Percentiles rank a stretch among this genome's conserved stretches.
phyloP scores from a whole-genome alignment of 2,797 vertebrate genomes.

The Ptychadena robeensis region DNA sequence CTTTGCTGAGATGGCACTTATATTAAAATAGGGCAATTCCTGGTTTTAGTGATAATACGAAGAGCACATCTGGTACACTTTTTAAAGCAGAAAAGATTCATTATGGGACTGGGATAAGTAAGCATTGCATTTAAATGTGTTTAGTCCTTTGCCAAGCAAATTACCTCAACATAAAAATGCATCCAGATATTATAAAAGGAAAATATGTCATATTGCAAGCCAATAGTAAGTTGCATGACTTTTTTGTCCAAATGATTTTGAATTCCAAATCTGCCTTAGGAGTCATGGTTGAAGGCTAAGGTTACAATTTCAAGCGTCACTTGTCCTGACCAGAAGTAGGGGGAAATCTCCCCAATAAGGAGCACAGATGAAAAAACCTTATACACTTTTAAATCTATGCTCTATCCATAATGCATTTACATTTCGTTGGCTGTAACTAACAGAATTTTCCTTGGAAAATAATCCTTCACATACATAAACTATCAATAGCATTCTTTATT shows the following conservation, averaged over 20 bases:
- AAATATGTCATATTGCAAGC: not conserved
- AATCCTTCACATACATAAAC: too few species aligned
- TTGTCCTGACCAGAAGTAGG: not conserved
- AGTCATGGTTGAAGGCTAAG: not conserved
- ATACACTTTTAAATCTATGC: too few species aligned
- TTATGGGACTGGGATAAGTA: not conserved
- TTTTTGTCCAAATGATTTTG: not conserved
- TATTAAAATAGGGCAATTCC: constrained; percentile 34
- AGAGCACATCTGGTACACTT: constrained; percentile 56
- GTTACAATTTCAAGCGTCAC: not conserved
- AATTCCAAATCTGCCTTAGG: not conserved
- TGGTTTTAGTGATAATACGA: constrained; percentile 35
- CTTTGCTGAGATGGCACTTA: constrained; percentile 20
- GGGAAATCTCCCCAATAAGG: too few species aligned
- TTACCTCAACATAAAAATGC: not conserved
- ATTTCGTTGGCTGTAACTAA: too few species aligned
- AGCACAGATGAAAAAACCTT: too few species aligned
- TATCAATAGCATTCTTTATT: too few species aligned
- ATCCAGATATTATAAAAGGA: not conserved
- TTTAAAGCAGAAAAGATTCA: constrained; percentile 20
- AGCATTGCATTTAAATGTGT: not conserved
- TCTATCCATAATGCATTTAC: too few species aligned
- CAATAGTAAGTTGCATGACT: not conserved
- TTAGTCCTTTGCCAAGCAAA: constrained; percentile 4
- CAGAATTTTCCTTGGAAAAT: too few species aligned